Conservation (phyloP, 2,113 vertebrate genomes). For the Ardeotis arabs region DNA sequence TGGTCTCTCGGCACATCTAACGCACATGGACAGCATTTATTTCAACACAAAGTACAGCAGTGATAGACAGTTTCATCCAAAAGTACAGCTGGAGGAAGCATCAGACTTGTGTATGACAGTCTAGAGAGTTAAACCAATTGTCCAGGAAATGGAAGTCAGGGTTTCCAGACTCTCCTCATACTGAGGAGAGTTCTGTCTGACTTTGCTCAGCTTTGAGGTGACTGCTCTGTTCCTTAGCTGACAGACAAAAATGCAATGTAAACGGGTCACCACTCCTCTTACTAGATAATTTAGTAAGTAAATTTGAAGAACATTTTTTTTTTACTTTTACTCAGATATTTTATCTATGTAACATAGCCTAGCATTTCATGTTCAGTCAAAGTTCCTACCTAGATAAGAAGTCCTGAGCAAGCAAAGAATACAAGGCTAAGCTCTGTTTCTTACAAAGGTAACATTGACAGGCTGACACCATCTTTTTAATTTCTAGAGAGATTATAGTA, state of each 20-base stretch:
- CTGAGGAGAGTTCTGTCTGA: not conserved
- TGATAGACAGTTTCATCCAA: conserved; percentile 30
- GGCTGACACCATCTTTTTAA: not conserved
- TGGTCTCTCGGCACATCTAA: not conserved
- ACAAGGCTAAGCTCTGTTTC: not conserved
- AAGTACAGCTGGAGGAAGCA: conserved; percentile 53
- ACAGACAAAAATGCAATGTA: not conserved
- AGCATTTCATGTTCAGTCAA: not conserved
- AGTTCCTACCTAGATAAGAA: not conserved
- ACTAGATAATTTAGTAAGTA: not conserved
- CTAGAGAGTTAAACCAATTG: conserved; percentile 10
- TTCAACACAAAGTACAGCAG: conserved; percentile 10
- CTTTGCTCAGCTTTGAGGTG: not conserved
- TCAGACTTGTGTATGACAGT: conserved; percentile 13
- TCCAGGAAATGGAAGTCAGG: conserved; percentile 8
- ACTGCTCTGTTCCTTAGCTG: not conserved
- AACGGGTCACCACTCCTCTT: not conserved
- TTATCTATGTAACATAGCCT: not conserved
- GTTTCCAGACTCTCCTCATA: conserved; percentile 5
- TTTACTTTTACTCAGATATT: not conserved
- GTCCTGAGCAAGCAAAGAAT: not conserved
- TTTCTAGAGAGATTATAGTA: not conserved
- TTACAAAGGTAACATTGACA: not conserved
- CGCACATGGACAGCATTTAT: conserved; percentile 17
- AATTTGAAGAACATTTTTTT: not conserved